These are phyloP conservation scores for Poecile atricapillus DNA, from an alignment of 2,113 vertebrate genomes.

Conservation along the genomic window DNA sequence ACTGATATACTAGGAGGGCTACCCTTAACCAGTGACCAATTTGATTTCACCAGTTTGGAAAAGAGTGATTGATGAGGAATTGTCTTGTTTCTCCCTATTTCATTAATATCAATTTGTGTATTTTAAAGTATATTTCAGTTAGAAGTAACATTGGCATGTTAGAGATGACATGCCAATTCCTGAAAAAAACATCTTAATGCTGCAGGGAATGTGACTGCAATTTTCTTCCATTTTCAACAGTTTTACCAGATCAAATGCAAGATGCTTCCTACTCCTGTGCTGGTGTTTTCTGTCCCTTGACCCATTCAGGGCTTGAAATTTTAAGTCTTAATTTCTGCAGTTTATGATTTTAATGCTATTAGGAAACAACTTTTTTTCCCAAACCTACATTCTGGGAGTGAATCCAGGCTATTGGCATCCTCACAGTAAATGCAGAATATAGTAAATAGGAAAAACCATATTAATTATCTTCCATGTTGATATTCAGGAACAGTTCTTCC, in stretches of 20 bases:
- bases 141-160: not conserved
- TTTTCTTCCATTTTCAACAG: constrained; percentile 1
- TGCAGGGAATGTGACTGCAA: not conserved
- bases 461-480: not conserved
- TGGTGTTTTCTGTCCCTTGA: not conserved
- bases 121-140: not conserved
- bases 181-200: not conserved
- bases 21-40: not conserved
- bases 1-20: fast-evolving
- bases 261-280: not conserved
- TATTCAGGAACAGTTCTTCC: not conserved
- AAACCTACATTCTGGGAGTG: not conserved
- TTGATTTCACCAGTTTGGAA: not conserved
- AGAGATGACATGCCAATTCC: not conserved
- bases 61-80: not conserved
- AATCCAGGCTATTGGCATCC: not conserved
- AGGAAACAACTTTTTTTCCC: not conserved
- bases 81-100: not conserved
- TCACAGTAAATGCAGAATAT: not conserved
- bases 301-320: not conserved
- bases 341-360: not conserved
- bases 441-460: not conserved
- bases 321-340: not conserved
- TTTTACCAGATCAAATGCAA: not conserved
- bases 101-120: not conserved